Conservation (phyloP, 1,140 invertebrate species). For the Nephotettix cincticeps region DNA sequence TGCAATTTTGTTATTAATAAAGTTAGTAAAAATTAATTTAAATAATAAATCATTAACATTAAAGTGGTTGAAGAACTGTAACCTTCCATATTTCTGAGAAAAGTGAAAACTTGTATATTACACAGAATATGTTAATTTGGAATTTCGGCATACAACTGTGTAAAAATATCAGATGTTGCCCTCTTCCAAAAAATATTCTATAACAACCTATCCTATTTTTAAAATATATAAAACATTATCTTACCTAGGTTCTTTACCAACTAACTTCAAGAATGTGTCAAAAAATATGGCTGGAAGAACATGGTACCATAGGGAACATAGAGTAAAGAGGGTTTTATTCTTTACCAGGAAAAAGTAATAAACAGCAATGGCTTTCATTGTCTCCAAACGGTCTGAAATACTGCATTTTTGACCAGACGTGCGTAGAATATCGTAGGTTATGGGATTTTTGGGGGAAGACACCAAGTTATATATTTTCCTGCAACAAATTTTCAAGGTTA, state of each 20-base stretch:
- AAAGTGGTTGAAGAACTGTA: no score
- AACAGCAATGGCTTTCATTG: slow-evolving; percentile 54
- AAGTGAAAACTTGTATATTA: no score
- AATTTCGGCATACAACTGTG: no score
- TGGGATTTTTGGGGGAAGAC: slow-evolving; percentile 62
- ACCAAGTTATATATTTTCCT: slow-evolving; percentile 46
- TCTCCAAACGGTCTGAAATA: slow-evolving; percentile 54
- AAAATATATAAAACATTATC: no score
- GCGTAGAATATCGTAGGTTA: slow-evolving; percentile 65
- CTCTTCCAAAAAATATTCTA: no score
- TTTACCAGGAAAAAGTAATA: slow-evolving; percentile 54
- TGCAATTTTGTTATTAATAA: no score
- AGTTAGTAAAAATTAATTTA: no score
- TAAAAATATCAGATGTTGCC: no score
- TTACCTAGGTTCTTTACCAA: slow-evolving; percentile 59
- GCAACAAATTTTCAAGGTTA: background rate
- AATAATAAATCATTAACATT: no score
- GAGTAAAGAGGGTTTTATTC: slow-evolving; percentile 52
- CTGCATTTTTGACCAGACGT: slow-evolving; percentile 47
- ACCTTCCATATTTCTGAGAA: no score
- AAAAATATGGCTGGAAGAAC: slow-evolving; percentile 64
- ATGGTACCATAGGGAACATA: slow-evolving; percentile 58
- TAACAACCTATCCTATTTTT: no score
- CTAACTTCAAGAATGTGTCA: slow-evolving; percentile 57
- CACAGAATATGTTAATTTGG: no score